A percentile compares a stretch with the other conserved stretches of the same genome.
Conservation (phyloP, 2,113 vertebrate species). For the Bubo blakistoni region DNA sequence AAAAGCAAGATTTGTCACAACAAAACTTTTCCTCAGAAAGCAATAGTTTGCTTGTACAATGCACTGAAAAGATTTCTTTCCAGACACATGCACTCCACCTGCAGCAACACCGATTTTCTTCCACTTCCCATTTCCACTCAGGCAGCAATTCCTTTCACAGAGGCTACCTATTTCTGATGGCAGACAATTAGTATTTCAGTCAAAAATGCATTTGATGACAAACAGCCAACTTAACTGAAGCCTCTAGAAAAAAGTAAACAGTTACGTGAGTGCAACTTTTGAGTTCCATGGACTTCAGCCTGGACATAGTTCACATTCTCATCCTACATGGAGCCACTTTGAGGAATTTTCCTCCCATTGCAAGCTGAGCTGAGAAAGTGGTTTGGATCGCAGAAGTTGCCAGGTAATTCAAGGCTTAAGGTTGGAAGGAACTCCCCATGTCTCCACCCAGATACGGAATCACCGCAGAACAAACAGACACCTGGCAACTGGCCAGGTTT, state of each 20-base stretch:
- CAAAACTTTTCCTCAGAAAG: not conserved
- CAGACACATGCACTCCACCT: not conserved
- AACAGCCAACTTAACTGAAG: not conserved
- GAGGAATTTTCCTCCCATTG: conserved; percentile 10
- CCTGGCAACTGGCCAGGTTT: not conserved
- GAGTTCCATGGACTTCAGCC: conserved; percentile 6
- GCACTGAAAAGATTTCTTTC: not conserved
- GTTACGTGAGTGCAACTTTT: not conserved
- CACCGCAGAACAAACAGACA: not conserved
- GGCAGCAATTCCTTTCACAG: not conserved
- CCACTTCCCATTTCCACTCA: not conserved
- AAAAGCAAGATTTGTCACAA: not conserved
- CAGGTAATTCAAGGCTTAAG: not conserved
- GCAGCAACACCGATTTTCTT: not conserved
- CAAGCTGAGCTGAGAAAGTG: not conserved
- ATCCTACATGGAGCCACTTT: not conserved
- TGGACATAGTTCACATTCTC: conserved; percentile 53
- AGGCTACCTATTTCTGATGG: not conserved
- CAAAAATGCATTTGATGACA: not conserved
- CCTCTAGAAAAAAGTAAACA: not conserved
- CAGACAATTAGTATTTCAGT: not conserved
- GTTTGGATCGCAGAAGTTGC: not conserved
- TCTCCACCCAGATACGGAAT: not conserved
- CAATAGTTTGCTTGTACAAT: not conserved
- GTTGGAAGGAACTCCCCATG: not conserved